Base-by-base conservation (phyloP, 2,888 invertebrate genomes). In the Sphinx pinastri region DNA sequence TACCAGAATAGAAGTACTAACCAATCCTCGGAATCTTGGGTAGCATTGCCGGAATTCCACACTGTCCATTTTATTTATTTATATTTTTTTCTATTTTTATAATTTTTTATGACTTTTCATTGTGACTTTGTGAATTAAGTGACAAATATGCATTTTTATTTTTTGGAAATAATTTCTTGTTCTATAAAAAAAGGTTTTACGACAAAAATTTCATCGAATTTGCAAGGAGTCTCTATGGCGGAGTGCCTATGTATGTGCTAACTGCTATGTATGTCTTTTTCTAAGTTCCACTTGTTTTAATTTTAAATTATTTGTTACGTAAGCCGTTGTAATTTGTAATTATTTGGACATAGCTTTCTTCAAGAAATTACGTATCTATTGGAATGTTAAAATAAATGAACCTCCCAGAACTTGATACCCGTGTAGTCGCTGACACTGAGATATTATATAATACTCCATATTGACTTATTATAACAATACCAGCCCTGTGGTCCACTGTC, bases 71-170 rank as follows among this genome's bases (percentile, higher is more conserved):
- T 16, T 55, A 67, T 54, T 67, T 52, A 38, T 31, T 7, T 54
- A 7, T 47, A 13, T 2, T 2, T 57, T 38, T 67, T 70, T 16
- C 49, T 57, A 58, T 67, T 51, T 55, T 49, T 66, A 12, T 25
- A 70, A 68, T 12, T 49, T 57, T 59, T 55, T 55, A 19, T 55
- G 19, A 16, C 12, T 19, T 60, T 45, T 60, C 60, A 60, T 45
- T 16, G 45, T 6, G 49, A 63, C 63, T 49, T 19, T 49, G 6
- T 19, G 4, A 19, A 54, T 19, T 19, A 11, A 1, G 16, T 19
- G 19, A 55, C 19, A 19, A 19, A 19, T 0, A 2, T 1, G 19
- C 3, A 19, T 55, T 2, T 8, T 45, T n/a, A 45, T n/a, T 58
- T 58, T 31, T 14, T 38, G 25, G 25, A 25, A 25, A 25, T 25